Evolutionary conservation across 1,140 invertebrate genomes (phyloP).

Genomic region (Aporrectodea caliginosa): DNA sequence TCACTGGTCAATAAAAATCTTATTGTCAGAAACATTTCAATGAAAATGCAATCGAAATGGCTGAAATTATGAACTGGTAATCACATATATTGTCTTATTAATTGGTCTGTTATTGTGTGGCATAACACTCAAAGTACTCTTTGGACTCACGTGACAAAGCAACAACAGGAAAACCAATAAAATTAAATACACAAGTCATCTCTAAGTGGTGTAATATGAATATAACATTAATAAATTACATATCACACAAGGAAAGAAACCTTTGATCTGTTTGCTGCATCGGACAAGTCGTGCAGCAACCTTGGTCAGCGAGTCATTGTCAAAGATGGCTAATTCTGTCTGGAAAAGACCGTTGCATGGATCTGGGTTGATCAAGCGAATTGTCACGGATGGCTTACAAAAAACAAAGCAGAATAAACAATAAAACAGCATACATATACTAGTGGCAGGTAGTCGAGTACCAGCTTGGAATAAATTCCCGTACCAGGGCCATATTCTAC

Average conservation of each 20-base stretch:
- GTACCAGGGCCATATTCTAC: too few relatives aligned
- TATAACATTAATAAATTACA: too few relatives aligned
- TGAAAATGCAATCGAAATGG: too few relatives aligned
- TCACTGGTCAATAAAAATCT: not conserved
- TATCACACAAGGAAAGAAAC: too few relatives aligned
- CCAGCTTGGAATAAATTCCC: not conserved
- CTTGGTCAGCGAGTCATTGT: not conserved
- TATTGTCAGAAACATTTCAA: not conserved
- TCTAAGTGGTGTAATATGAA: too few relatives aligned
- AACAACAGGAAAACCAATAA: not conserved
- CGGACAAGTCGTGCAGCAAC: not conserved
- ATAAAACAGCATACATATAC: not conserved
- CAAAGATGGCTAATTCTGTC: not conserved
- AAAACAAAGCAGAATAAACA: not conserved
- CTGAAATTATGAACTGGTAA: too few relatives aligned
- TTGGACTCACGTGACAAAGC: too few relatives aligned
- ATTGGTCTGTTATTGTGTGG: too few relatives aligned
- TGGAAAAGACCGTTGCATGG: not conserved
- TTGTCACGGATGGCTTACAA: not conserved
- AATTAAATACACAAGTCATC: not conserved
- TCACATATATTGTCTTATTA: too few relatives aligned
- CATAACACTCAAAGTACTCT: too few relatives aligned
- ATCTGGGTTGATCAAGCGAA: not conserved
- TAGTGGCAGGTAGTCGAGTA: not conserved
- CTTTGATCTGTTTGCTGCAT: not conserved